phyloP scores from a whole-genome alignment of 2,113 vertebrate genomes.

The Pterocles burchelli region DNA sequence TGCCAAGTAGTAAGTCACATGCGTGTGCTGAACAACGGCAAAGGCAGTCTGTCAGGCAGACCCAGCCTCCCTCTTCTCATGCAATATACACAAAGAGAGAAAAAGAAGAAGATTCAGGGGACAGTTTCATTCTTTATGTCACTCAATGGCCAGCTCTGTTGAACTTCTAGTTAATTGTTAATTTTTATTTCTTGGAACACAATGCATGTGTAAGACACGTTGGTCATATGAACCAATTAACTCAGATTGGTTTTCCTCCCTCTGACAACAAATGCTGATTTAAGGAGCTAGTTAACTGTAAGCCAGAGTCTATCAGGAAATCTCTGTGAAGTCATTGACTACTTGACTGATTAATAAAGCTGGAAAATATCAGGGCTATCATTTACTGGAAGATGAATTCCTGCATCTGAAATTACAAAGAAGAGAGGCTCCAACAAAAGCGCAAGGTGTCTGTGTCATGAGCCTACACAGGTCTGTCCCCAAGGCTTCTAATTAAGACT shows the following conservation, averaged over 20 bases:
- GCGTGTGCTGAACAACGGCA: background rate
- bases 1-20: background rate
- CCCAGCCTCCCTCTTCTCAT: background rate
- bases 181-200: background rate
- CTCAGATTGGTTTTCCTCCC: background rate
- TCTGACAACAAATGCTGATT: background rate
- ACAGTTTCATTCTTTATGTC: background rate
- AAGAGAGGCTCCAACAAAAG: background rate
- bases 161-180: background rate
- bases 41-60: background rate
- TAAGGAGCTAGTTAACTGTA: background rate
- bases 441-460: background rate
- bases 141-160: background rate
- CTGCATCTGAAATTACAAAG: background rate
- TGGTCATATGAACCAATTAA: background rate
- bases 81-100: background rate
- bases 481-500: conserved; percentile 31
- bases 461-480: background rate
- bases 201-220: background rate
- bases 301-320: background rate
- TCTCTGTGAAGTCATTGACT: background rate
- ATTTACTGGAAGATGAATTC: conserved; percentile 1
- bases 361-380: background rate
- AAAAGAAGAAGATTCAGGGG: background rate
- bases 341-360: background rate